Base-by-base conservation (phyloP, 2,797 vertebrate species). In the Myiotriccus ornatus region DNA sequence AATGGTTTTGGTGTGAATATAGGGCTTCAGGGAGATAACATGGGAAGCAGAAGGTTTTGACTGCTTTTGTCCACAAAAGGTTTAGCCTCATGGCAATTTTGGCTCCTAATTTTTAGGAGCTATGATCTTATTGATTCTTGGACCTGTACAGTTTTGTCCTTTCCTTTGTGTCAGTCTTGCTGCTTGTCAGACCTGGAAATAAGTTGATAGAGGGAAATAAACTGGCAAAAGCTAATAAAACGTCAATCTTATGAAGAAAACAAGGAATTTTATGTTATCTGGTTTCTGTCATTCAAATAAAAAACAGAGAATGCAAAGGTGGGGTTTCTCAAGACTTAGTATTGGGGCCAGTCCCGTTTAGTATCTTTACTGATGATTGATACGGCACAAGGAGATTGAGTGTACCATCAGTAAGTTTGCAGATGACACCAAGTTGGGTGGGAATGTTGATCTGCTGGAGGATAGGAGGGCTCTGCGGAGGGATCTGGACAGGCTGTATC, bases 371-470 rank as follows among this genome's bases (percentile, higher is more conserved):
- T 64, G 34, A 27, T 52, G n/a, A 15, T 25, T 0, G 50, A 52
- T 52, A 52, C 12, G 1, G 17, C 20, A 5, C n/a, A 50, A 50
- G 14, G 56, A 24, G 20, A 23, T 56, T 4, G 6, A 63, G 35
- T 28, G 7, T 50, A 56, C 23, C 6, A 6, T 63, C 24, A 39
- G 7, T 16, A 21, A 37, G 28, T n/a, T 49, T 28, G 24, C 0
- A 0, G 49, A 24, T 0, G 1, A 1, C 23, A 15, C 43, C 12
- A 9, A 9, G 20, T 30, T 25, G 10, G 7, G 9, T 30, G 17
- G 20, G 43, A 63, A 4, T 30, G 11, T 19, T 37, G 35, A 34
- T 70, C n/a, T 52, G 28, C 50, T 52, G 50, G 50, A 30, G 28
- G 17, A 19, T 52, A 52, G 50, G 50, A 52, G 28, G 50, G 50